Conservation (phyloP, 2,797 vertebrate species). For the Lateolabrax maculatus region DNA sequence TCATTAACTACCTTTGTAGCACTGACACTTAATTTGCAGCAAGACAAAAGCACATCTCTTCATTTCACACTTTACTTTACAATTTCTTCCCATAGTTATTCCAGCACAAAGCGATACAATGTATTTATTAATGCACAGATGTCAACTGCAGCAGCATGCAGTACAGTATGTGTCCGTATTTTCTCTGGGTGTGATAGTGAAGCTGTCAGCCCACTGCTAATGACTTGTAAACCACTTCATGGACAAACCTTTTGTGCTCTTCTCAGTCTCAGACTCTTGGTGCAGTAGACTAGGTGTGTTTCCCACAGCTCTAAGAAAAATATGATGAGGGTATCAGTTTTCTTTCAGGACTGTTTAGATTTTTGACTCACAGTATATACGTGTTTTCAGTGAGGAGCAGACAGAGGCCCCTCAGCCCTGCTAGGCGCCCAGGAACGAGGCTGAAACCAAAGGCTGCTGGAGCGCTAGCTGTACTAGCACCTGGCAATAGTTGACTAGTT, state of each 20-base stretch:
- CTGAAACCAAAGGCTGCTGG: neutral
- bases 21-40: constrained; percentile 83
- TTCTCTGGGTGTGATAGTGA: neutral
- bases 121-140: constrained; percentile 68
- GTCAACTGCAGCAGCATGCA: constrained; percentile 25
- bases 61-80: constrained; percentile 79
- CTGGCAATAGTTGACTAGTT: neutral
- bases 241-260: neutral
- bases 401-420: neutral
- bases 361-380: neutral
- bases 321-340: neutral
- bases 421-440: neutral
- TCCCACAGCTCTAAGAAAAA: neutral
- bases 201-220: constrained; percentile 10
- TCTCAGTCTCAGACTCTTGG: neutral
- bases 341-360: neutral
- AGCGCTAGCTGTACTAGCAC: neutral
- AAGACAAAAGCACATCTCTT: constrained; percentile 60
- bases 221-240: constrained; percentile 6
- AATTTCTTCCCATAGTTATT: constrained; percentile 69
- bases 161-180: neutral
- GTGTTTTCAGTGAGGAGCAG: neutral
- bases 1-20: constrained; percentile 76
- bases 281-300: neutral
- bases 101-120: constrained; percentile 61